phyloP scores from a whole-genome alignment of 23 tunicate genomes.

The Halocynthia aurantium region DNA sequence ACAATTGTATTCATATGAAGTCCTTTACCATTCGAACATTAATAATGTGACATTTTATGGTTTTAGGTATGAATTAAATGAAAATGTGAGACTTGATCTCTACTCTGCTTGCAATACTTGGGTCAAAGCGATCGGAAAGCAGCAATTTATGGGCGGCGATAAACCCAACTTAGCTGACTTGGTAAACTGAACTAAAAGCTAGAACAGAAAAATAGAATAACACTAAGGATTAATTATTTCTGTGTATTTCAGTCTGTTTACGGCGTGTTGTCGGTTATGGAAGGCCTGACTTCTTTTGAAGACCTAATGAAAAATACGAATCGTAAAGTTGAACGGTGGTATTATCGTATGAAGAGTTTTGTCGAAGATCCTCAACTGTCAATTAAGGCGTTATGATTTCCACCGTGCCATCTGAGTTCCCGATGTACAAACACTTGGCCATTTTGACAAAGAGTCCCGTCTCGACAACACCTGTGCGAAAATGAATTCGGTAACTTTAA shows the following conservation, averaged over 20 bases:
- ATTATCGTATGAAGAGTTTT: constrained; percentile 49
- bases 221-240: not conserved
- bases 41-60: not conserved
- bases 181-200: constrained; percentile 33
- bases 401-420: constrained; percentile 73
- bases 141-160: constrained; percentile 84
- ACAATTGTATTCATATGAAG: not conserved
- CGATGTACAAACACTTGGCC: constrained; percentile 61
- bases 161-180: constrained; percentile 90
- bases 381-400: constrained; percentile 24
- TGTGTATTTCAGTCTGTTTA: constrained; percentile 67
- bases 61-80: constrained; percentile 47
- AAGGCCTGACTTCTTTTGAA: constrained; percentile 58
- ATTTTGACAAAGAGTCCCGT: constrained; percentile 85
- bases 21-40: not conserved
- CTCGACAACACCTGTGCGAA: constrained; percentile 81
- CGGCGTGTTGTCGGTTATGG: constrained; percentile 90
- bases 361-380: constrained; percentile 39
- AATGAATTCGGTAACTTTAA: not conserved
- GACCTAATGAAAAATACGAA: constrained; percentile 50
- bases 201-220: not conserved
- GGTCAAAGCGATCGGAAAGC: constrained; percentile 70
- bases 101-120: constrained; percentile 75
- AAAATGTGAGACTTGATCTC: constrained; percentile 74
- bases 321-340: constrained; percentile 59